phyloP scores from a whole-genome alignment of 2,888 invertebrate species.

The Xiphydria camelus region DNA sequence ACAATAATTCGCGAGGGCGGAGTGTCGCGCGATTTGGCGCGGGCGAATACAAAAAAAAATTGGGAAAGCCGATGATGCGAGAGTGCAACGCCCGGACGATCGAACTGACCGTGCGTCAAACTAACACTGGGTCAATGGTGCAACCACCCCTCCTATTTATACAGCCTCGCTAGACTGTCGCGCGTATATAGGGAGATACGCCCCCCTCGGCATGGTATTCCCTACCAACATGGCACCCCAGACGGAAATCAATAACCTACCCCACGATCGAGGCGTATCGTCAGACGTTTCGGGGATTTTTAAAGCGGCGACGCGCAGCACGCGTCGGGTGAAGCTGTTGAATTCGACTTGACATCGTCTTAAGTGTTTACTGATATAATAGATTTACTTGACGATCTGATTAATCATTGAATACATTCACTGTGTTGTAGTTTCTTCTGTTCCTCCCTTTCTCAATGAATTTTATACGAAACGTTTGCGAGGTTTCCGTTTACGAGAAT shows the following conservation, averaged over 20 bases:
- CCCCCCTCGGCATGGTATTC: constrained; percentile 41
- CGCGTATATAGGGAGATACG: constrained; percentile 45
- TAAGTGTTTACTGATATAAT: too few species aligned
- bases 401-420: too few species aligned
- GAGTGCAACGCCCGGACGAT: constrained; percentile 21
- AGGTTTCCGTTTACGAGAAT: too few species aligned
- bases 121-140: constrained; percentile 57
- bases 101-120: constrained; percentile 48
- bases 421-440: too few species aligned
- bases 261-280: constrained; percentile 26
- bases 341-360: too few species aligned
- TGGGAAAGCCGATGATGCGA: constrained; percentile 22
- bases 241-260: constrained; percentile 53
- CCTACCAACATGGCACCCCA: constrained; percentile 42
- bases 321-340: too few species aligned
- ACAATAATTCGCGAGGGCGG: background rate
- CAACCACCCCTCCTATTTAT: constrained; percentile 55
- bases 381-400: too few species aligned
- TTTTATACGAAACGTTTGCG: too few species aligned
- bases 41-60: constrained; percentile 28
- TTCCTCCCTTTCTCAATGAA: too few species aligned
- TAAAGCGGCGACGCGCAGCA: too few species aligned
- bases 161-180: constrained; percentile 38
- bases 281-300: too few species aligned
- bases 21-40: background rate